A percentile compares a stretch with the other conserved stretches of the same genome.
Conservation (phyloP, 2,113 vertebrate species). For the Muscicapa adusta region DNA sequence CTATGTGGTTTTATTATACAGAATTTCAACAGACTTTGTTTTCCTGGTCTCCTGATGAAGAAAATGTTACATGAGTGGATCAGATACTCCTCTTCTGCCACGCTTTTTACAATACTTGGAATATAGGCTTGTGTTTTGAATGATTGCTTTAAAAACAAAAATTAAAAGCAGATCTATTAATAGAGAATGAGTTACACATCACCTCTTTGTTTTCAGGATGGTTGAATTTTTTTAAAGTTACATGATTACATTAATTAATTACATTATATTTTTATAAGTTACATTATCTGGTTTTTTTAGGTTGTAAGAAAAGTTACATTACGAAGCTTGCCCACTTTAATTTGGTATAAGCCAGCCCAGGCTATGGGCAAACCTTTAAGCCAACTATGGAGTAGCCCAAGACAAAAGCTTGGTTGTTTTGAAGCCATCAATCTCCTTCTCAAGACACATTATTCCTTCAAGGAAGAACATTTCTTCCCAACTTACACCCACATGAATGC, state of each 20-base stretch:
- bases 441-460: background rate
- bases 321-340: background rate
- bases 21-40: background rate
- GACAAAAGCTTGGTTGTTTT: background rate
- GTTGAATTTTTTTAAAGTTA: background rate
- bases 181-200: background rate
- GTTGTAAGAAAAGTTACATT: background rate
- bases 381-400: background rate
- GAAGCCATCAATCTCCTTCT: background rate
- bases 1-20: background rate
- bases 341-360: background rate
- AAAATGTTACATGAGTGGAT: background rate
- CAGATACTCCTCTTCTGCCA: background rate
- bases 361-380: background rate
- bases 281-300: background rate
- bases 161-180: background rate
- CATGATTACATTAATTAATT: background rate
- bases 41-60: background rate
- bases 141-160: background rate
- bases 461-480: background rate
- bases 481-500: background rate
- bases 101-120: background rate
- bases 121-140: background rate
- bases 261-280: background rate
- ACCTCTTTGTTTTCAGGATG: background rate